Conservation (phyloP, 2,797 vertebrate genomes). For the Euthynnus affinis region DNA sequence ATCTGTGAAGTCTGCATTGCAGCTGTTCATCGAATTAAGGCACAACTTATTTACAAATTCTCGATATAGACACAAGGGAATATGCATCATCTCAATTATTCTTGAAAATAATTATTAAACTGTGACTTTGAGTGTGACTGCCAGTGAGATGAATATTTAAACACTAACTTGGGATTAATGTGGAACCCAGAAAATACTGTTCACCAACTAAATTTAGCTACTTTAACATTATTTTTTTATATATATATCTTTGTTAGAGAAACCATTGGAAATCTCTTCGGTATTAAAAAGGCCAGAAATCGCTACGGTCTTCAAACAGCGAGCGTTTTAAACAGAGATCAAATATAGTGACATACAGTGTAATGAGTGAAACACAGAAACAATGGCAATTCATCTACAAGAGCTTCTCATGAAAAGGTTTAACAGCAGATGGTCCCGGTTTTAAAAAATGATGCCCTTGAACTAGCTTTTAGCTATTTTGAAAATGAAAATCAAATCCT, state of each 20-base stretch:
- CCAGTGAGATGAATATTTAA: neutral
- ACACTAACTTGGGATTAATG: neutral
- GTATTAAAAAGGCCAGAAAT: neutral
- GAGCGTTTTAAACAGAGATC: neutral
- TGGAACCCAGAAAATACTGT: neutral
- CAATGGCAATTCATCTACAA: neutral
- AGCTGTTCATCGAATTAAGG: conserved; percentile 20
- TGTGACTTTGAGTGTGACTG: neutral
- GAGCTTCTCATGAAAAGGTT: neutral
- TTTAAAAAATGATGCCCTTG: neutral
- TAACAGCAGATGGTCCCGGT: neutral
- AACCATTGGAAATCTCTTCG: neutral
- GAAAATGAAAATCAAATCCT: neutral
- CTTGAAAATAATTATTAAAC: neutral
- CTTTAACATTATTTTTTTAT: conserved; percentile 6
- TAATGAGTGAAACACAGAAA: neutral
- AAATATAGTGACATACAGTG: neutral
- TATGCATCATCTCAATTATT: neutral
- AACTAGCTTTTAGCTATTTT: neutral
- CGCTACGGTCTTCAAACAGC: neutral
- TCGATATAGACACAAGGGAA: neutral
- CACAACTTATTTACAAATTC: neutral
- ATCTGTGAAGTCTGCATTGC: conserved; percentile 19
- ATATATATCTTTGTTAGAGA: neutral
- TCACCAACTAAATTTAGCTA: neutral